These are phyloP conservation scores for Musca vetustissima DNA, from an alignment of 1,140 invertebrate species.

Conservation along the genomic window DNA sequence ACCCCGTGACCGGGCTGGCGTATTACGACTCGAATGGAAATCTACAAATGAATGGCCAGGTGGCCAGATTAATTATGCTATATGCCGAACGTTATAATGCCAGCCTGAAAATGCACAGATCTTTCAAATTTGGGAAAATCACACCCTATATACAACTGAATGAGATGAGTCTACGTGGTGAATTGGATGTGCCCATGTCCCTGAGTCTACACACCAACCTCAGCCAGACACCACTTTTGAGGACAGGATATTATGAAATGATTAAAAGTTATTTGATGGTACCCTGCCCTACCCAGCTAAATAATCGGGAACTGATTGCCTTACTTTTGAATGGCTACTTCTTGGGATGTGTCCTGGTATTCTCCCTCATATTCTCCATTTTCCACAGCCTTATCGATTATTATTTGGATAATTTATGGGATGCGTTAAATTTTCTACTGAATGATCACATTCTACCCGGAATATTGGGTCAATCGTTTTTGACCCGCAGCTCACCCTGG, in stretches of 20 bases:
- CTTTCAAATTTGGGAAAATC: background rate
- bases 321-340: background rate
- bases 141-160: background rate
- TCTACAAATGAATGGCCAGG: background rate
- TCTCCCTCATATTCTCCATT: background rate
- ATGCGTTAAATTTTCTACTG: background rate
- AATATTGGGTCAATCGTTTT: slow-evolving; percentile 8
- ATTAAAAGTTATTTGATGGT: background rate
- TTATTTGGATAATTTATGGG: background rate
- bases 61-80: background rate
- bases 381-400: background rate
- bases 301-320: background rate
- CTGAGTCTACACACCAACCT: background rate
- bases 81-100: background rate
- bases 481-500: too few species aligned
- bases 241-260: background rate
- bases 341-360: background rate
- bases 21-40: background rate
- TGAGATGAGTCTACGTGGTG: background rate
- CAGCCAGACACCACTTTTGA: background rate
- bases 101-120: background rate
- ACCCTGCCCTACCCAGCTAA: background rate
- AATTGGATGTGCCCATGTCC: slow-evolving; percentile 12
- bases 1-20: background rate
- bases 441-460: slow-evolving; percentile 1